A percentile compares a stretch with the other conserved stretches of the same genome.
These are phyloP conservation scores for Heterocephalus glaber DNA, from an alignment of 2,113 vertebrate species.

Conservation along the genomic window DNA sequence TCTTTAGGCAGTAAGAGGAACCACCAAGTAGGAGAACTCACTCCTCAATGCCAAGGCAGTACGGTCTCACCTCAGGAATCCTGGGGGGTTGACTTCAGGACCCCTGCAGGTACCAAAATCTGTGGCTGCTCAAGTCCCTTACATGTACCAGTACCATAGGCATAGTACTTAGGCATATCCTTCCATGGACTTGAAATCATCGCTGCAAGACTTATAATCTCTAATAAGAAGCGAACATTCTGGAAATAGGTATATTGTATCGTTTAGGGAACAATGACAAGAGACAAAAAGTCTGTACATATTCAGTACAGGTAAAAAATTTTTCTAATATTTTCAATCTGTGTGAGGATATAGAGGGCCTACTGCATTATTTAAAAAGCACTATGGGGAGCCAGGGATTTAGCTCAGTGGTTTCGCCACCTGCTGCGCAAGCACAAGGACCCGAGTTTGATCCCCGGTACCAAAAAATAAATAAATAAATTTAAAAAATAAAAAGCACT, in stretches of 20 bases:
- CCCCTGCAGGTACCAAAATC: background rate
- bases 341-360: background rate
- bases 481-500: background rate
- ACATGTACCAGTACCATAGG: background rate
- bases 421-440: too few relatives aligned
- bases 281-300: background rate
- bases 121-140: background rate
- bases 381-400: too few relatives aligned
- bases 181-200: background rate
- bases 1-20: background rate
- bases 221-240: too few relatives aligned
- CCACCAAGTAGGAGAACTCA: background rate
- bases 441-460: too few relatives aligned
- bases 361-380: background rate
- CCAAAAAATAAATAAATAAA: too few relatives aligned
- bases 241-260: too few relatives aligned
- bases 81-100: background rate
- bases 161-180: background rate
- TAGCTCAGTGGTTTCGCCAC: too few relatives aligned
- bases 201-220: background rate
- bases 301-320: too few relatives aligned
- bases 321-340: background rate
- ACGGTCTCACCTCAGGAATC: background rate
- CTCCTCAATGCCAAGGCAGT: background rate
- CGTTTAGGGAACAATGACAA: background rate